Evolutionary conservation across 2,797 vertebrate species (phyloP).

Genomic region (Anisognathus igniventris): DNA sequence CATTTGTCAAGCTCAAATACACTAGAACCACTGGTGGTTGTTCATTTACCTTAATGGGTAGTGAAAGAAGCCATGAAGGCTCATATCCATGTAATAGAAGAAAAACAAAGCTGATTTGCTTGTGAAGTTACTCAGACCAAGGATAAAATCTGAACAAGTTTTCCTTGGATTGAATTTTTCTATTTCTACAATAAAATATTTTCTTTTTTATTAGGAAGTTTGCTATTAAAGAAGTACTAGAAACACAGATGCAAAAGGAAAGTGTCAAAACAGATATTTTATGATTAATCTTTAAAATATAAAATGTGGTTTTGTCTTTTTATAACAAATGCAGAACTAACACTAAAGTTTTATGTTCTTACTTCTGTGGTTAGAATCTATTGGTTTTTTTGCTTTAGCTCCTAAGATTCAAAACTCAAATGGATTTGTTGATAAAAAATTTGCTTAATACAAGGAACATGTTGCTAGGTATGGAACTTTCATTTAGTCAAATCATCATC

Average conservation of each 20-base stretch:
- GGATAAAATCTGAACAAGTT: neutral
- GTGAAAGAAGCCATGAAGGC: neutral
- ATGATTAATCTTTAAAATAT: neutral
- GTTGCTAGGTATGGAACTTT: neutral
- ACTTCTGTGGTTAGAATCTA: neutral
- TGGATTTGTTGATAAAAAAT: neutral
- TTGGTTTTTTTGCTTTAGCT: neutral
- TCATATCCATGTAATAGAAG: neutral
- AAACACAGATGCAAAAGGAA: neutral
- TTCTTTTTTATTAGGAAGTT: neutral
- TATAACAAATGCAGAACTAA: neutral
- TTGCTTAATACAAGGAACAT: neutral
- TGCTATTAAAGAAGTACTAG: neutral
- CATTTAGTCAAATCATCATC: neutral
- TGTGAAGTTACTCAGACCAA: neutral
- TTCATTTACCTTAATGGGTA: neutral
- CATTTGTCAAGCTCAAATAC: neutral
- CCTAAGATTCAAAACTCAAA: neutral
- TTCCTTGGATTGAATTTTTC: neutral
- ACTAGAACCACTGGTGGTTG: neutral
- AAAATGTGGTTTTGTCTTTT: neutral
- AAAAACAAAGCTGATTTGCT: neutral
- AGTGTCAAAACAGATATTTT: neutral
- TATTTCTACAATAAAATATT: neutral
- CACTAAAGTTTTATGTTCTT: neutral